Evolutionary conservation across 2,888 invertebrate genomes (phyloP).

Genomic region (Drosophila affinis): DNA sequence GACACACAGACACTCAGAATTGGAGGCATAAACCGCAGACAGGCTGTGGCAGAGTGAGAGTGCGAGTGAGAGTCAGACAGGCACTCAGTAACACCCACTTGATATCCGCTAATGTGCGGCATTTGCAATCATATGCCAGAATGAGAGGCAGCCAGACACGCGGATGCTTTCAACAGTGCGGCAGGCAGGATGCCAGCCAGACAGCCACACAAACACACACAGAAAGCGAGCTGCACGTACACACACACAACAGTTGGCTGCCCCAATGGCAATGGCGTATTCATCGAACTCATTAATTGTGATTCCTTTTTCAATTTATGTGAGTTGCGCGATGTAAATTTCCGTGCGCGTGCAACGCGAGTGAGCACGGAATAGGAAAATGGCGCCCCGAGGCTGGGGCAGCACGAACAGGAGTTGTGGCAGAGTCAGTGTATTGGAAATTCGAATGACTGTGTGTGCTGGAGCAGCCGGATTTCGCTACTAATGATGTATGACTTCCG

Average conservation of each 20-base stretch:
- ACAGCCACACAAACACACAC: slow-evolving; percentile 15
- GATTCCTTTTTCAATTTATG: slow-evolving; percentile 77
- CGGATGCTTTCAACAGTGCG: slow-evolving; percentile 35
- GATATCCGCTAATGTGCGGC: slow-evolving; percentile 80
- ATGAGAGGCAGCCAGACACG: slow-evolving; percentile 41
- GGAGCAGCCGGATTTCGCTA: slow-evolving; percentile 69
- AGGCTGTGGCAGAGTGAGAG: slow-evolving; percentile 18
- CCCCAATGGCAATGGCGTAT: slow-evolving; percentile 56
- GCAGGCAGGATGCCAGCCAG: slow-evolving; percentile 20
- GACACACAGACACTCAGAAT: slow-evolving; percentile 15
- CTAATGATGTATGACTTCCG: slow-evolving; percentile 78
- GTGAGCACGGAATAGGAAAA: slow-evolving; percentile 2
- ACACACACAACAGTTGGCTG: slow-evolving; percentile 18
- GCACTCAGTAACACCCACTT: slow-evolving; percentile 77
- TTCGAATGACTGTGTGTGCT: slow-evolving; percentile 18
- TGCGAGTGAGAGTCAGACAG: slow-evolving; percentile 38
- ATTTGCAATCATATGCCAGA: slow-evolving; percentile 77
- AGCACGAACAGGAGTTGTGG: background rate
- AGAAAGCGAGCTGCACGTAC: slow-evolving; percentile 6
- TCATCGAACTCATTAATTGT: slow-evolving; percentile 81
- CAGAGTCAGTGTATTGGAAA: slow-evolving; percentile 13
- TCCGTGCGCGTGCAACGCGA: slow-evolving; percentile 50
- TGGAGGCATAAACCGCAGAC: slow-evolving; percentile 46
- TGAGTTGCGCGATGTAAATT: slow-evolving; percentile 55
- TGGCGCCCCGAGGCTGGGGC: background rate